Percentiles rank a stretch among this genome's conserved stretches.
Evolutionary conservation across 2,888 invertebrate genomes (phyloP).

Genomic region (Branchellion lobata): DNA sequence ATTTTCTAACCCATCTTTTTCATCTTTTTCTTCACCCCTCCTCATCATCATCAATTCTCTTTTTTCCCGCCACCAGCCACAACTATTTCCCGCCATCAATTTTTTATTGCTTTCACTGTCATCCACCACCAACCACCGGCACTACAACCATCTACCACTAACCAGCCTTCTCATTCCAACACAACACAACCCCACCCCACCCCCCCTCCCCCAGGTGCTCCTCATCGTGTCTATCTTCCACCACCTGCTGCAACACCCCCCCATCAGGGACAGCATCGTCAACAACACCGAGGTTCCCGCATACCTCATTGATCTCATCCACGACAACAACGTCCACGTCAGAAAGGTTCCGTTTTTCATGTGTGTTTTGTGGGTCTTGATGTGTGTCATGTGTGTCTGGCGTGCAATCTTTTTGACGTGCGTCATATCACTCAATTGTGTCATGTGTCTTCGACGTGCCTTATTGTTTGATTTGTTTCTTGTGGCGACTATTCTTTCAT

Average conservation of each 20-base stretch:
- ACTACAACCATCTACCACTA: neutral
- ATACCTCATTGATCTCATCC: slow-evolving; percentile 92
- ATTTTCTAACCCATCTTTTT: too few relatives aligned
- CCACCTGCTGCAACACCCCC: slow-evolving; percentile 65
- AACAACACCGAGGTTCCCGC: slow-evolving; percentile 88
- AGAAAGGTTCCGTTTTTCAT: slow-evolving; percentile 93
- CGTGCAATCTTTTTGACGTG: too few relatives aligned
- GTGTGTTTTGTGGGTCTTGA: too few relatives aligned
- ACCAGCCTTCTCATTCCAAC: neutral
- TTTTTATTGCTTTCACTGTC: neutral
- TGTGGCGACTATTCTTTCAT: neutral
- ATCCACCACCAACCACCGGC: neutral
- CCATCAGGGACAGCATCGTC: slow-evolving; percentile 73
- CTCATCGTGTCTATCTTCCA: slow-evolving; percentile 95
- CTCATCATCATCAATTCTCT: neutral
- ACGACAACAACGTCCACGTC: slow-evolving; percentile 91
- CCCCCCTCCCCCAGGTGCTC: slow-evolving; percentile 60
- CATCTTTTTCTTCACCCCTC: neutral
- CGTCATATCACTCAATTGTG: too few relatives aligned
- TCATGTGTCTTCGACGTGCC: too few relatives aligned
- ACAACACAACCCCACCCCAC: too few relatives aligned
- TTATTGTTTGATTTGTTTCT: neutral
- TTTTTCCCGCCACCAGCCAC: too few relatives aligned
- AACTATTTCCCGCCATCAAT: too few relatives aligned
- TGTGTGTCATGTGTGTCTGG: too few relatives aligned